Conservation (phyloP, 2,888 invertebrate species). For the Hemaris fuciformis region DNA sequence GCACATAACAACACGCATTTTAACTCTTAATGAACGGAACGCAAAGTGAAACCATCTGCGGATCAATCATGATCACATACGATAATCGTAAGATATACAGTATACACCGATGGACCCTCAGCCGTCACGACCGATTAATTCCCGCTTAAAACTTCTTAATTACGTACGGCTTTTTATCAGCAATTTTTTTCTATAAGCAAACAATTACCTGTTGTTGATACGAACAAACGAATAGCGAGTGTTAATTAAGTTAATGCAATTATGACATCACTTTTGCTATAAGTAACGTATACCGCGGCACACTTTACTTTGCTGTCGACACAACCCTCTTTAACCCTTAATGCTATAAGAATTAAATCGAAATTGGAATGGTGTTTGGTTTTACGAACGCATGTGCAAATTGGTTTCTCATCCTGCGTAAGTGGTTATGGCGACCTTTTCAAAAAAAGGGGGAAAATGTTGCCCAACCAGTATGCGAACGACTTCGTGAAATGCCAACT, state of each 20-base stretch:
- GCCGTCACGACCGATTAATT: background rate
- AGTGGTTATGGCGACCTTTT: conserved; percentile 56
- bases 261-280: conserved; percentile 47
- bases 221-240: conserved; percentile 45
- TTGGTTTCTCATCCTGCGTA: conserved; percentile 32
- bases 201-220: conserved; percentile 49
- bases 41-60: conserved; percentile 11
- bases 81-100: background rate
- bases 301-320: conserved; percentile 7
- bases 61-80: conserved; percentile 5
- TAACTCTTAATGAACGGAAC: background rate
- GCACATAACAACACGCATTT: background rate
- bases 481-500: conserved; percentile 66
- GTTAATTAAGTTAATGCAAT: conserved; percentile 65
- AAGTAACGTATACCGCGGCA: conserved; percentile 36
- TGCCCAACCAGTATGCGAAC: conserved; percentile 36
- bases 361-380: background rate
- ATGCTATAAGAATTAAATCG: background rate
- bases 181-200: conserved; percentile 24
- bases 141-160: conserved; percentile 12
- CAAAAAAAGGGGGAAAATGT: conserved; percentile 49
- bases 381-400: background rate
- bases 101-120: background rate
- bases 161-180: background rate
- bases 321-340: background rate